These are phyloP conservation scores for Hepsetus odoe DNA, from an alignment of 2,113 vertebrate genomes.

Conservation along the genomic window DNA sequence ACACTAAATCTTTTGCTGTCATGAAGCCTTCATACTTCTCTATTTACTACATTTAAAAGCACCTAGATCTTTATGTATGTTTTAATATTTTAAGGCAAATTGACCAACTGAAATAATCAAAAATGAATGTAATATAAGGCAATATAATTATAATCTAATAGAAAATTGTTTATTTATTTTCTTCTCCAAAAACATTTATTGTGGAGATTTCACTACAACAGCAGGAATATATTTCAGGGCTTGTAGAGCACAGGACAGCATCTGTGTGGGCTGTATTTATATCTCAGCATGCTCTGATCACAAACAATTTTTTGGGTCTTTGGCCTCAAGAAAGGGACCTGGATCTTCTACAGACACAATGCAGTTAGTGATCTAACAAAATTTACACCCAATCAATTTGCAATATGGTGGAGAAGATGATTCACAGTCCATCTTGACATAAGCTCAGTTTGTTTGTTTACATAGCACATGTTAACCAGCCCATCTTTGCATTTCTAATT, in stretches of 20 bases:
- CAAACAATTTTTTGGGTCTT: slow-evolving; percentile 9
- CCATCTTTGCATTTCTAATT: background rate
- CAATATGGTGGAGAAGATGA: background rate
- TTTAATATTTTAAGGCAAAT: background rate
- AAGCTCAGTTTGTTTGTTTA: background rate
- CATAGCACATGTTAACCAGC: background rate
- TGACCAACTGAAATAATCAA: too few species aligned
- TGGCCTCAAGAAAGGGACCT: background rate
- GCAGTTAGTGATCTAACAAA: background rate
- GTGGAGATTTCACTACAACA: too few species aligned
- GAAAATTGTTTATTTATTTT: too few species aligned
- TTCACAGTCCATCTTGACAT: background rate
- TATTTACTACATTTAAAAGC: too few species aligned
- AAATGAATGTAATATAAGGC: too few species aligned
- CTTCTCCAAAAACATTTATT: too few species aligned
- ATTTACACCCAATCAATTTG: background rate
- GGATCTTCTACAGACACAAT: background rate
- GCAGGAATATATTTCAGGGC: background rate
- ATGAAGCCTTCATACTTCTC: background rate
- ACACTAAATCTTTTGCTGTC: background rate
- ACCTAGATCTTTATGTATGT: background rate
- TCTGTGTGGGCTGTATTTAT: background rate
- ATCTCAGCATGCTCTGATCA: background rate
- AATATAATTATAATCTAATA: too few species aligned
- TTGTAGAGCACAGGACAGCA: background rate